phyloP scores from a whole-genome alignment of 2,888 invertebrate genomes.

The Cheilosia impressa region DNA sequence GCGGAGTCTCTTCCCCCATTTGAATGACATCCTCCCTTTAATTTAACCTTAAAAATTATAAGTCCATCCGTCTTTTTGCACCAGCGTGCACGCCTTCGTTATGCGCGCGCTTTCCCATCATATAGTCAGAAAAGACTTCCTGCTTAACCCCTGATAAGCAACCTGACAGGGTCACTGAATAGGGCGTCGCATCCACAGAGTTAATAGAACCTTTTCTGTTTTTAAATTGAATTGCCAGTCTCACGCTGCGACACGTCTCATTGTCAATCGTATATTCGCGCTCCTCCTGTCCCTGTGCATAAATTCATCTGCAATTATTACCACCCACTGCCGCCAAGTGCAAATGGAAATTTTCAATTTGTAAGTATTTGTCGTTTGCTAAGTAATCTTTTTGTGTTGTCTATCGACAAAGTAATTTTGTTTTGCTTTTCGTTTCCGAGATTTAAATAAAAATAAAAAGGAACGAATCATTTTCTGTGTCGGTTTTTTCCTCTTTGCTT shows the following conservation, averaged over 20 bases:
- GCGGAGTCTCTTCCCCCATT: neutral
- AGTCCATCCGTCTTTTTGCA: neutral
- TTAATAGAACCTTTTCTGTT: constrained; percentile 43
- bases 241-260: constrained; percentile 12
- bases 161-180: neutral
- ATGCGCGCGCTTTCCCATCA: neutral
- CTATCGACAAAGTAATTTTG: constrained; percentile 36
- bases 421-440: constrained; percentile 24
- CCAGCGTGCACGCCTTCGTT: no score
- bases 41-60: constrained; percentile 17
- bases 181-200: constrained; percentile 1
- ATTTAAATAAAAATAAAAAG: constrained; percentile 7
- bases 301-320: constrained; percentile 34
- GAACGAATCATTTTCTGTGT: constrained; percentile 5
- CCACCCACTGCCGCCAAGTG: neutral
- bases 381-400: constrained; percentile 51
- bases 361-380: constrained; percentile 52
- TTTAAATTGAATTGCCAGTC: constrained; percentile 42
- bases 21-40: constrained; percentile 1
- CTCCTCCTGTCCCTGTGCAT: constrained; percentile 23
- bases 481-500: constrained; percentile 12
- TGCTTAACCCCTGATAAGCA: neutral
- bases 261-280: constrained; percentile 31
- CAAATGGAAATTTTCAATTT: constrained; percentile 55
- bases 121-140: constrained; percentile 8